phyloP scores from a whole-genome alignment of 2,888 invertebrate genomes.

The Choreutis nemorana region DNA sequence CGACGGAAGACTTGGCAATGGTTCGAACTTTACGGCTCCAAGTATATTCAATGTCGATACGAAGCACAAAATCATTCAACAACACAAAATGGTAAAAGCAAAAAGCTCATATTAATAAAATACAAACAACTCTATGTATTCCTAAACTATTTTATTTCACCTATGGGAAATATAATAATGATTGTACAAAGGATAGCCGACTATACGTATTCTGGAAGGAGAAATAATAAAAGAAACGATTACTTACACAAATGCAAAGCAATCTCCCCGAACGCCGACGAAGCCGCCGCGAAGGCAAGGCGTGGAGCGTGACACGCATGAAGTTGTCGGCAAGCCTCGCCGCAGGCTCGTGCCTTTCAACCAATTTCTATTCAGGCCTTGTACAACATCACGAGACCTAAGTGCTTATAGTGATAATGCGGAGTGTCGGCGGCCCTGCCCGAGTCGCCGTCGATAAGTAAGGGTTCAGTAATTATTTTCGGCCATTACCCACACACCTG shows the following conservation, averaged over 20 bases:
- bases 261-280: too few relatives aligned
- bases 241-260: slow-evolving; percentile 33
- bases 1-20: too few relatives aligned
- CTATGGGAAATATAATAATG: too few relatives aligned
- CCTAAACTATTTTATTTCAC: too few relatives aligned
- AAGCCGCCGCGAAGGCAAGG: slow-evolving; percentile 23
- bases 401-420: slow-evolving; percentile 45
- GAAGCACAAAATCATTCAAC: slow-evolving; percentile 9
- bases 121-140: too few relatives aligned
- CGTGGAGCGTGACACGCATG: slow-evolving; percentile 41
- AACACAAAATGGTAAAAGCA: slow-evolving; percentile 10
- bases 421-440: slow-evolving; percentile 18
- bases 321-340: slow-evolving; percentile 9
- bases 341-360: slow-evolving; percentile 23
- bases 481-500: slow-evolving; percentile 5
- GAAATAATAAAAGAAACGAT: slow-evolving; percentile 39
- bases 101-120: slow-evolving; percentile 7
- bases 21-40: too few relatives aligned
- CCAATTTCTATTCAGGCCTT: slow-evolving; percentile 44
- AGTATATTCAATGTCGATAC: too few relatives aligned
- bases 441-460: slow-evolving; percentile 20
- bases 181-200: too few relatives aligned
- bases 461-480: slow-evolving; percentile 16
- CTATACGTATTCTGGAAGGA: slow-evolving; percentile 18
- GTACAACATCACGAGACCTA: slow-evolving; percentile 28